Conservation (phyloP, 1,140 invertebrate genomes). For the Sipha flava region DNA sequence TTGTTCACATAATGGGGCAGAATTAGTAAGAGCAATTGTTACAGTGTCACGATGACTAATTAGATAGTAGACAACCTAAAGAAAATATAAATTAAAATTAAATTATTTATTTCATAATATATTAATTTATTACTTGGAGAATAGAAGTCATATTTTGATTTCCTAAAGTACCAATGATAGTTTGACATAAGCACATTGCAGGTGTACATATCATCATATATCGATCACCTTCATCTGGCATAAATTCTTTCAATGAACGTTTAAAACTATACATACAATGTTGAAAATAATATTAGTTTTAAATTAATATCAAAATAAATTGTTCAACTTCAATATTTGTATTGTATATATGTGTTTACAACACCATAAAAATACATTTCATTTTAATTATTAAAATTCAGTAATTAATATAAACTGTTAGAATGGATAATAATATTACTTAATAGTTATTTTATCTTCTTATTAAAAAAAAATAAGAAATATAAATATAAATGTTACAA, state of each 20-base stretch:
- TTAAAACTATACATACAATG: background rate
- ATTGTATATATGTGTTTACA: too few species aligned
- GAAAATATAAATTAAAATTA: background rate
- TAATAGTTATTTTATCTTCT: too few species aligned
- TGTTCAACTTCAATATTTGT: too few species aligned
- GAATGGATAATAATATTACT: too few species aligned
- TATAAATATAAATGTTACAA: too few species aligned
- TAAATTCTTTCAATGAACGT: constrained; percentile 43
- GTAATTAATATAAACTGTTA: too few species aligned
- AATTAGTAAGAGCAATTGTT: constrained; percentile 20
- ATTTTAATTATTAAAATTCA: too few species aligned
- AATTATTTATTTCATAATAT: background rate
- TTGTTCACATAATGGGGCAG: constrained; percentile 25
- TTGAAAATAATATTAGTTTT: background rate
- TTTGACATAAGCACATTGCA: constrained; percentile 67
- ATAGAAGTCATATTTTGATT: constrained; percentile 70
- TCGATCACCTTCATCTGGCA: constrained; percentile 54
- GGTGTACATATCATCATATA: constrained; percentile 76
- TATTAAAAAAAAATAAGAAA: too few species aligned
- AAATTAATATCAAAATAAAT: background rate
- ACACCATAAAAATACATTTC: too few species aligned
- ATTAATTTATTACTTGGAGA: constrained; percentile 49
- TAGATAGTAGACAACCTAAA: constrained; percentile 22
- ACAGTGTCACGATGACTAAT: constrained; percentile 20
- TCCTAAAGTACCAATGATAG: constrained; percentile 70